Percentiles rank a stretch among this genome's conserved stretches.
Evolutionary conservation across 2,888 invertebrate genomes (phyloP).

Genomic region (Perizoma affinitatum): DNA sequence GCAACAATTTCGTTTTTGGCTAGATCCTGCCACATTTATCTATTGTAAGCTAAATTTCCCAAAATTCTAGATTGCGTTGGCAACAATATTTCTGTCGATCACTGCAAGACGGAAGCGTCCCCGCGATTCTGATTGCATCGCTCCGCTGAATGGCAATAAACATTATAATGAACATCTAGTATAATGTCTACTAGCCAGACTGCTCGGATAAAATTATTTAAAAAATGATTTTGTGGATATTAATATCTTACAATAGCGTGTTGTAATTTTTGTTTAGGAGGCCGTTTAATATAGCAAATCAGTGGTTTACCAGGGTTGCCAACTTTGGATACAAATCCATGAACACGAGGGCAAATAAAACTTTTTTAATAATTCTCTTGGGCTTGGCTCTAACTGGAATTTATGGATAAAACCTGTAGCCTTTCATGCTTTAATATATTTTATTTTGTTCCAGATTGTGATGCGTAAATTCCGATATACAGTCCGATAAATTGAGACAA

Average conservation of each 20-base stretch:
- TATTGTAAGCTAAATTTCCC: too few relatives aligned
- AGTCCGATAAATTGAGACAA: too few relatives aligned
- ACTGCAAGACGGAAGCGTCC: conserved; percentile 47
- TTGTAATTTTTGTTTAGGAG: conserved; percentile 12
- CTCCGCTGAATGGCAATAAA: not conserved
- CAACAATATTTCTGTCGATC: conserved; percentile 10
- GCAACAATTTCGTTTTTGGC: conserved; percentile 19
- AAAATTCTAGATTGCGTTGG: conserved; percentile 2
- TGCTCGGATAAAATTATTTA: conserved; percentile 15
- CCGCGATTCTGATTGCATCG: not conserved
- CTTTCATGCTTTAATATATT: too few relatives aligned
- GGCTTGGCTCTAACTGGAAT: not conserved
- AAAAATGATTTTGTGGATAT: conserved; percentile 6
- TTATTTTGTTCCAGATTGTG: too few relatives aligned
- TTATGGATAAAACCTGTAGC: too few relatives aligned
- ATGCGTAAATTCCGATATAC: too few relatives aligned
- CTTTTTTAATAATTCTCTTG: conserved; percentile 10
- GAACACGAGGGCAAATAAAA: conserved; percentile 4
- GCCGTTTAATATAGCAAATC: conserved; percentile 18
- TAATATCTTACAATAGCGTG: conserved; percentile 2
- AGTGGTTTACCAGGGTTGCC: conserved; percentile 10
- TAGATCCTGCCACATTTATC: conserved; percentile 6
- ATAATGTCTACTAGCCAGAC: not conserved
- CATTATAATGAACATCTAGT: conserved; percentile 11
- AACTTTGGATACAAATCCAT: conserved; percentile 4